Evolutionary conservation across 1,140 invertebrate species (phyloP).

Genomic region (Grapholita molesta): DNA sequence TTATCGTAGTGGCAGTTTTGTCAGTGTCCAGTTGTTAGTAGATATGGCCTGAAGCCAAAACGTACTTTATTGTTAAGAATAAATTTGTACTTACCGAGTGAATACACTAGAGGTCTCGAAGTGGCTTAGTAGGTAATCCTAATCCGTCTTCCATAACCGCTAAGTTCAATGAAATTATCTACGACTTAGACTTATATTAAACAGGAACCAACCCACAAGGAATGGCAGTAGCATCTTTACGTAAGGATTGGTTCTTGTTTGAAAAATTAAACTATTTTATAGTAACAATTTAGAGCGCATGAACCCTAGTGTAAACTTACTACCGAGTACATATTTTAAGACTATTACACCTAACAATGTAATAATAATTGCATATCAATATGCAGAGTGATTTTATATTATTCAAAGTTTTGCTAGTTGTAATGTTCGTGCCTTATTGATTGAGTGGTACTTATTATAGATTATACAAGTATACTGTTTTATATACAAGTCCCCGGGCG

Average conservation of each 20-base stretch:
- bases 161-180: background rate
- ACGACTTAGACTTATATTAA: background rate
- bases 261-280: too few relatives aligned
- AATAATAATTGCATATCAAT: conserved; percentile 38
- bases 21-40: conserved; percentile 22
- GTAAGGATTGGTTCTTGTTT: too few relatives aligned
- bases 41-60: conserved; percentile 46
- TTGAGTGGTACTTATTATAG: conserved; percentile 48
- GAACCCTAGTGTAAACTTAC: conserved; percentile 36
- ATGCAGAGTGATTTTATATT: conserved; percentile 38
- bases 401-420: conserved; percentile 32
- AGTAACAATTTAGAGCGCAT: too few relatives aligned
- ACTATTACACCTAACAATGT: conserved; percentile 34
- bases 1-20: conserved; percentile 36
- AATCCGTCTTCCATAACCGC: background rate
- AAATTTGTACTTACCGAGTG: background rate
- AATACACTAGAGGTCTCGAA: background rate
- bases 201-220: background rate
- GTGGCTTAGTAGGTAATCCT: background rate
- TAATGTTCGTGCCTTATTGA: conserved; percentile 63
- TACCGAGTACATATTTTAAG: conserved; percentile 40
- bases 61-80: conserved; percentile 37
- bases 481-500: background rate
- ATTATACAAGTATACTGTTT: conserved; percentile 9
- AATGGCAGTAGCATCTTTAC: too few relatives aligned